Evolutionary conservation across 2,113 vertebrate species (phyloP), one percentile per base, ranked within the genome.

Genomic region (Chaetura pelagica): DNA sequence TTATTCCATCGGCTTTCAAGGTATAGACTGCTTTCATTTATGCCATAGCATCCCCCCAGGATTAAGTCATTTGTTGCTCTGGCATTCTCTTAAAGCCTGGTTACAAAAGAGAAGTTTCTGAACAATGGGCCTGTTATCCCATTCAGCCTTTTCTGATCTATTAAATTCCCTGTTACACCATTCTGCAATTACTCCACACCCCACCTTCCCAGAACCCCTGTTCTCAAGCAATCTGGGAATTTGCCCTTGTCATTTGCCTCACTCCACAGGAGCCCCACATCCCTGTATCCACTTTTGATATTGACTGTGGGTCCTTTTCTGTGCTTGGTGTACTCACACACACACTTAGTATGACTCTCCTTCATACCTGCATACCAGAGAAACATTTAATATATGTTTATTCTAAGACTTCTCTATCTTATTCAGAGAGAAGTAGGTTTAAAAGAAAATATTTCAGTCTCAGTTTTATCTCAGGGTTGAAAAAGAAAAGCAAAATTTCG

Each of bases 11-110:
- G 15, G 86, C 54, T 89, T 96, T 97, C 78, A 96, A 96, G 89
- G 64, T 91, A 84, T 72, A 93, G 84, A 82, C 80, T 73, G 69
- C 89, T 94, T 97, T 94, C 91, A 84, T 96, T 95, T 95, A 63
- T 14, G 10, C 84, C 63, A 75, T 42, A 86, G 82, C 64, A 87
- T 62, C 79, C 68, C 95, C 78, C 83, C 64, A 95, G 89, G 92
- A 93, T 97, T 97, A 94, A 96, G 77, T 96, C 83, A 96, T 95
- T 97, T 97, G 84, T 96, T 94, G 89, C 96, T 93, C 82, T 94
- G 81, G 90, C 83, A 51, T 97, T 91, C 62, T 85, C 93, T 90
- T 77, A 73, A 96, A 89, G 90, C 23, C 69, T 95, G 91, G 87
- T 77, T 85, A 93, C 93, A 95, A 97, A 96, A 93, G 94, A 94